Conservation (phyloP, 2,797 vertebrate species). For the Psittacula derbiana region DNA sequence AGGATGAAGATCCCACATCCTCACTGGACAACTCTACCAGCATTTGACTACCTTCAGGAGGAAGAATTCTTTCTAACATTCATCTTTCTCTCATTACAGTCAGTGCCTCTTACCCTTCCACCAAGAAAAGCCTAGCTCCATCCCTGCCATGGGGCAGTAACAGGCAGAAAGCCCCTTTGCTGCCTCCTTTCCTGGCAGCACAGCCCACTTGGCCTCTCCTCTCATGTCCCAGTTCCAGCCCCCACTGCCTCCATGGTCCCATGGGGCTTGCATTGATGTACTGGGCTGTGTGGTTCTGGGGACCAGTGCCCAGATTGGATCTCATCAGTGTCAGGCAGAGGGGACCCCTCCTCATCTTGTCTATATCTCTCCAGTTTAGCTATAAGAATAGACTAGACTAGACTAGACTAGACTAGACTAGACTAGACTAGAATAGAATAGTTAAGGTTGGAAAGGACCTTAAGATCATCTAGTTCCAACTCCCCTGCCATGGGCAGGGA, state of each 20-base stretch:
- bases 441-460: too few relatives aligned
- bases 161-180: background rate
- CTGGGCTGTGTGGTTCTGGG: background rate
- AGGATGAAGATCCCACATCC: background rate
- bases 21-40: background rate
- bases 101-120: background rate
- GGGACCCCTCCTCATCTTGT: background rate
- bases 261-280: background rate
- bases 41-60: background rate
- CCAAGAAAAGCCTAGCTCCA: background rate
- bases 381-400: too few relatives aligned
- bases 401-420: too few relatives aligned
- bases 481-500: too few relatives aligned
- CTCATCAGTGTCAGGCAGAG: background rate
- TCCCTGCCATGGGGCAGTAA: accelerated
- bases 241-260: background rate
- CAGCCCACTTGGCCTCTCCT: background rate
- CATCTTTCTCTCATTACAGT: background rate
- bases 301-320: background rate
- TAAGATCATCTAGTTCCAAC: too few relatives aligned
- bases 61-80: background rate
- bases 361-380: background rate
- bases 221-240: background rate
- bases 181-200: background rate
- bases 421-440: too few relatives aligned